Percentiles rank a stretch among this genome's conserved stretches.
Evolutionary conservation across 2,797 vertebrate genomes (phyloP).

Genomic region (Carcharodon carcharias): DNA sequence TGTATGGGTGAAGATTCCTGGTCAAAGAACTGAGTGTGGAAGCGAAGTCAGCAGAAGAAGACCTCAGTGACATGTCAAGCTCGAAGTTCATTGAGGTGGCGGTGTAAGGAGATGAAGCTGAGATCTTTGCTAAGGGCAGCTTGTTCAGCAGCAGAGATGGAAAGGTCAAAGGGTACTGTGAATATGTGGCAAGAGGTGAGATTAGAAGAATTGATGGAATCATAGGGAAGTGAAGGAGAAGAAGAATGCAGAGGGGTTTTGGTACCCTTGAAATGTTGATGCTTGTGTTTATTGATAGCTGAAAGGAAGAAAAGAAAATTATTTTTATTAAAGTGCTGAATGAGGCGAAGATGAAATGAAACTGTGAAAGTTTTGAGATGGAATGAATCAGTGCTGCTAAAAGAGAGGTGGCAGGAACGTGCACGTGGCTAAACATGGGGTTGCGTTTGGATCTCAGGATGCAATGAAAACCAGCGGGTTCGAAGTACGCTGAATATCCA

Average conservation of each 20-base stretch:
- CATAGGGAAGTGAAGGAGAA: background rate
- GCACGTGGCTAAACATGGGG: background rate
- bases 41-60: too few species aligned
- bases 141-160: background rate
- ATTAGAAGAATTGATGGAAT: background rate
- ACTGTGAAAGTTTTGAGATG: background rate
- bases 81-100: background rate
- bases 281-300: background rate
- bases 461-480: background rate
- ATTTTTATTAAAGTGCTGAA: background rate
- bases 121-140: background rate
- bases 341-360: background rate
- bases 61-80: background rate
- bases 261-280: background rate
- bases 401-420: background rate
- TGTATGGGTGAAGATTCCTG: too few species aligned
- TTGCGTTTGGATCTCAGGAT: background rate
- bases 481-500: background rate
- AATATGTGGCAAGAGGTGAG: background rate
- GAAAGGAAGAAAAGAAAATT: background rate
- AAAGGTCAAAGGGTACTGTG: background rate
- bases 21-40: too few species aligned
- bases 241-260: background rate
- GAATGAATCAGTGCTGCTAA: background rate
- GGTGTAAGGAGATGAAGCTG: background rate